Conservation (phyloP, 1,140 invertebrate genomes). For the Psilanteris sp. region DNA sequence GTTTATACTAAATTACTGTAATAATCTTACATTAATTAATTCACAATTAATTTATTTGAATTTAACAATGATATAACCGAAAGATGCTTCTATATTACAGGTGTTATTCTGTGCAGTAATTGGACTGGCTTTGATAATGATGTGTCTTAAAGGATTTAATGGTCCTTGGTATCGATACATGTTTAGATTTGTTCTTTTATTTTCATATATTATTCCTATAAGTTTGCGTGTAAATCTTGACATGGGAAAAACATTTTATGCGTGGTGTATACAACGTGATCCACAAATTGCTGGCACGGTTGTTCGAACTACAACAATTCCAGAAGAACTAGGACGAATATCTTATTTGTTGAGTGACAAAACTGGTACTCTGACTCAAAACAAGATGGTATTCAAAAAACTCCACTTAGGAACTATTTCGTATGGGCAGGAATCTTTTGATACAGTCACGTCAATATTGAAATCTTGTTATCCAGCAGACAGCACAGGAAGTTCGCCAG, state of each 20-base stretch:
- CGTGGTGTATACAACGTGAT: constrained; percentile 97
- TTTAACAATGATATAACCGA: too few relatives aligned
- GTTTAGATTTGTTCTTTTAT: constrained; percentile 97
- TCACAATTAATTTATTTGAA: too few relatives aligned
- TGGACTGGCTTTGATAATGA: constrained; percentile 95
- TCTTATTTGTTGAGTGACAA: constrained; percentile 98
- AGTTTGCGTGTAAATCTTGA: constrained; percentile 98
- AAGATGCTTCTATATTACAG: too few relatives aligned
- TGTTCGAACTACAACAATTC: constrained; percentile 99
- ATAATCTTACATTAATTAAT: too few relatives aligned
- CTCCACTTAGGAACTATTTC: constrained; percentile 94
- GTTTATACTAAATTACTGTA: too few relatives aligned
- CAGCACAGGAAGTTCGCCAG: constrained; percentile 64
- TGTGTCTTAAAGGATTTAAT: constrained; percentile 95
- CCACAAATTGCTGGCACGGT: constrained; percentile 95
- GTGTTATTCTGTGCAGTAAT: constrained; percentile 96
- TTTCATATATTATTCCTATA: constrained; percentile 99
- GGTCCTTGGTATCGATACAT: constrained; percentile 98
- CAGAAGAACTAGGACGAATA: constrained; percentile 98
- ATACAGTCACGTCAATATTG: constrained; percentile 83
- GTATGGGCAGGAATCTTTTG: constrained; percentile 92
- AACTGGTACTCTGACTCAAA: constrained; percentile 98
- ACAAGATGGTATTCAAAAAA: constrained; percentile 99
- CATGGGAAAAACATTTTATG: constrained; percentile 98
- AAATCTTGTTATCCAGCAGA: constrained; percentile 74